Evolutionary conservation across 2,797 vertebrate genomes (phyloP), one percentile per base, ranked within the genome.

Genomic region (Hapalemur alaotrensis): DNA sequence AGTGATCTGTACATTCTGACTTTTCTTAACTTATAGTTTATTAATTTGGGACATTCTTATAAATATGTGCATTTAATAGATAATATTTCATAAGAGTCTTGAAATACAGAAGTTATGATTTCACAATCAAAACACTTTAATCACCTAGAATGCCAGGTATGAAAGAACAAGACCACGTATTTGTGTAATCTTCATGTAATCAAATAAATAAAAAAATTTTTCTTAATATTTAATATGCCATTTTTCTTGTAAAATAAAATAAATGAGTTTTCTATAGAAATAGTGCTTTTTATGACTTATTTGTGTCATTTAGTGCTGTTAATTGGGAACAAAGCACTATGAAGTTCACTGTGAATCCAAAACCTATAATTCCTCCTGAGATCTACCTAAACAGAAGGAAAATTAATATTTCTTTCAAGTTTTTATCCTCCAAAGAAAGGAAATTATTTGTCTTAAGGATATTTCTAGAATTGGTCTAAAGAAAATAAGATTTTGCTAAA

Each of bases 1-100:
- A 43, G 11, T 48, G 30, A 88, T 67, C 30, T 75, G 3, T 28
- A 43, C 11, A 54, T 86, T 92, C 18, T 81, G 18, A 92, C 14
- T 80, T 96, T 81, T 75, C 35, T 89, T 78, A 95, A 69, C n/a
- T 80, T 95, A 65, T 1, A 81, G 54, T 69, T 95, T 75, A 94
- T 92, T 81, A 87, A 50, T 54, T 25, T 81, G 48, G 46, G 41
- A 32, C 7, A 57, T 25, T 82, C 28, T 32, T 82, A 61, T 6
- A 91, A 54, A 73, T 84, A 61, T 14, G 32, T 12, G 35, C 8
- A 18, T n/a, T 88, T 63, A 78, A 57, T 82, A 86, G 85, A 7
- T 70, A 95, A 67, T 76, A 4, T 91, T 93, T 83, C 32, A 41
- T 91, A 17, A 3, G 32, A 46, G 25, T 43, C 61, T 50, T 83